phyloP scores from a whole-genome alignment of 2,113 vertebrate genomes.

The Clarias batrachus region DNA sequence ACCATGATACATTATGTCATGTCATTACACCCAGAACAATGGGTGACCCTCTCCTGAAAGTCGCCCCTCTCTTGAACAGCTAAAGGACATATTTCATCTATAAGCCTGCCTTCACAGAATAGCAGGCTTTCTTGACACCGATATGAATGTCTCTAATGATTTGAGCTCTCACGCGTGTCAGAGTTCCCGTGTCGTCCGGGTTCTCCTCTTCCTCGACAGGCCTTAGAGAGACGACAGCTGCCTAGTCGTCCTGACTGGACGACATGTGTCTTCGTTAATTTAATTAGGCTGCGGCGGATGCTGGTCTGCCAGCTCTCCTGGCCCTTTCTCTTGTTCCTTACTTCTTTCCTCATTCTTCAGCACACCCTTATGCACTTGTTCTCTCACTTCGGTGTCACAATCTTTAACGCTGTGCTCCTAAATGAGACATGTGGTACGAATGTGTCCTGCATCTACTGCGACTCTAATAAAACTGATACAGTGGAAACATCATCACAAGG shows the following conservation, averaged over 20 bases:
- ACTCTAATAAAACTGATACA: conserved; percentile 34
- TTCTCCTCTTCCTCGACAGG: conserved; percentile 28
- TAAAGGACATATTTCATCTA: background rate
- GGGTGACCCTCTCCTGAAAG: background rate
- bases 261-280: conserved; percentile 58
- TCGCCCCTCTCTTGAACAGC: background rate
- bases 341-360: background rate
- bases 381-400: background rate
- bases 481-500: conserved; percentile 24
- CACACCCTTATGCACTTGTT: background rate
- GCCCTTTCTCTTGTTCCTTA: background rate
- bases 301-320: conserved; percentile 28
- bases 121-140: background rate
- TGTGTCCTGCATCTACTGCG: background rate
- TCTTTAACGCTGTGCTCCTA: background rate
- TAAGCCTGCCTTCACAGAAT: background rate
- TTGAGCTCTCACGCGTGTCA: background rate
- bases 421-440: background rate
- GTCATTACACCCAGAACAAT: background rate
- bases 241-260: conserved; percentile 44
- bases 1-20: background rate
- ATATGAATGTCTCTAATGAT: conserved; percentile 24
- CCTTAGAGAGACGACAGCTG: conserved; percentile 43
- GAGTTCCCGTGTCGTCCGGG: background rate
- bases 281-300: conserved; percentile 49